Percentiles rank a stretch among this genome's conserved stretches.
These are phyloP conservation scores for Chrysina gloriosa DNA, from an alignment of 2,888 invertebrate species.

Conservation along the genomic window DNA sequence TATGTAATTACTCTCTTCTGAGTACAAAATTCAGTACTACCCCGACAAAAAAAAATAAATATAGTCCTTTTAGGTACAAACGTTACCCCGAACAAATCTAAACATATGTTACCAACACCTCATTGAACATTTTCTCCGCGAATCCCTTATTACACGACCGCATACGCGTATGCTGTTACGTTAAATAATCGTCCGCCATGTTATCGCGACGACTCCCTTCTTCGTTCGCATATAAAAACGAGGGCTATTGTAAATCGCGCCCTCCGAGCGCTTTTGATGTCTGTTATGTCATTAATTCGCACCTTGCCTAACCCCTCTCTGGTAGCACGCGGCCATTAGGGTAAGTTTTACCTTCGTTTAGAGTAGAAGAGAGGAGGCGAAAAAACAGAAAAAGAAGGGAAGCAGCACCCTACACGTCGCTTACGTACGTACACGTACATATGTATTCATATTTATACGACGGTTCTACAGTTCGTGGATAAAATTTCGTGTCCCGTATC, in stretches of 20 bases:
- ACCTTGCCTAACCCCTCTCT: slow-evolving; percentile 43
- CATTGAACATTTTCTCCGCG: slow-evolving; percentile 15
- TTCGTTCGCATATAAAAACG: slow-evolving; percentile 30
- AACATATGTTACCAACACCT: slow-evolving; percentile 29
- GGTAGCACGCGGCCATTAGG: slow-evolving; percentile 37
- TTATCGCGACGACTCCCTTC: slow-evolving; percentile 26
- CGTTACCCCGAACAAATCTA: slow-evolving; percentile 1
- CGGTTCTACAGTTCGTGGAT: background rate
- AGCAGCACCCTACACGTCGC: no score
- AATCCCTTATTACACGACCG: background rate
- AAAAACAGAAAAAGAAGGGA: background rate
- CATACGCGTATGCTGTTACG: background rate
- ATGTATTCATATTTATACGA: background rate
- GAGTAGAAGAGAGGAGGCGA: background rate
- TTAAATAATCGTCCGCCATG: slow-evolving; percentile 38
- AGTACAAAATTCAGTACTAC: no score
- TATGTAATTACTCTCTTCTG: no score
- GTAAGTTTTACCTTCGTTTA: slow-evolving; percentile 28
- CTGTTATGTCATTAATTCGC: slow-evolving; percentile 44
- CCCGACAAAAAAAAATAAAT: no score
- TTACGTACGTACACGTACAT: background rate
- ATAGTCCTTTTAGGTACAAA: no score
- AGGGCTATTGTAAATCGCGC: slow-evolving; percentile 45
- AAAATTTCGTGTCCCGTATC: background rate
- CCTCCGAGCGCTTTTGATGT: slow-evolving; percentile 43